Percentiles rank a stretch among this genome's conserved stretches.
These are phyloP conservation scores for Spatulosminthurus flaviceps DNA, from an alignment of 2,888 invertebrate species.

Conservation along the genomic window DNA sequence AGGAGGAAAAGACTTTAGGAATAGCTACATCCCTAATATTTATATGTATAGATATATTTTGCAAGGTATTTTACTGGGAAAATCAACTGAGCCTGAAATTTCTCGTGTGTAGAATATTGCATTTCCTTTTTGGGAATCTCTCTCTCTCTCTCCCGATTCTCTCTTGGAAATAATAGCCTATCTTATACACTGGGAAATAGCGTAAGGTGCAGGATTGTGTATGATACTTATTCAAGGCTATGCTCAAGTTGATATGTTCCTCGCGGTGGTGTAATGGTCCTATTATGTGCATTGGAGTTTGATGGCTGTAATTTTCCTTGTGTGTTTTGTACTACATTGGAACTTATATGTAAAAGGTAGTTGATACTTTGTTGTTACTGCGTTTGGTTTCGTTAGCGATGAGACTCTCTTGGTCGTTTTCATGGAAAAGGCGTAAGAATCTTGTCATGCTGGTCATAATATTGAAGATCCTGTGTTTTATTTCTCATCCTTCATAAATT, in stretches of 20 bases:
- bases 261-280: no score
- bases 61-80: neutral
- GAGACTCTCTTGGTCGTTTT: no score
- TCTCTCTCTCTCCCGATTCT: no score
- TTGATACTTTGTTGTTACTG: no score
- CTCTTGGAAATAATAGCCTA: neutral
- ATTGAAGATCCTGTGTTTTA: slow-evolving; percentile 22
- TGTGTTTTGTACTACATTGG: no score
- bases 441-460: slow-evolving; percentile 23
- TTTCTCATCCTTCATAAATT: slow-evolving; percentile 30
- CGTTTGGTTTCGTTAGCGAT: no score
- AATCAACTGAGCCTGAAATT: slow-evolving; percentile 18
- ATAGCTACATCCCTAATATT: neutral
- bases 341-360: neutral
- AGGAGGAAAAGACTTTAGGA: neutral
- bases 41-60: no score
- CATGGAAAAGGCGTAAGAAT: slow-evolving; percentile 20
- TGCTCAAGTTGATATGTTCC: no score
- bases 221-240: no score
- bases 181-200: neutral
- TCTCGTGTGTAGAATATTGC: slow-evolving; percentile 18
- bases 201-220: no score
- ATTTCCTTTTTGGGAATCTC: neutral
- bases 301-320: neutral
- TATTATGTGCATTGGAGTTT: neutral